These are phyloP conservation scores for Coregonus clupeaformis DNA, from an alignment of 2,113 vertebrate genomes.

Conservation along the genomic window DNA sequence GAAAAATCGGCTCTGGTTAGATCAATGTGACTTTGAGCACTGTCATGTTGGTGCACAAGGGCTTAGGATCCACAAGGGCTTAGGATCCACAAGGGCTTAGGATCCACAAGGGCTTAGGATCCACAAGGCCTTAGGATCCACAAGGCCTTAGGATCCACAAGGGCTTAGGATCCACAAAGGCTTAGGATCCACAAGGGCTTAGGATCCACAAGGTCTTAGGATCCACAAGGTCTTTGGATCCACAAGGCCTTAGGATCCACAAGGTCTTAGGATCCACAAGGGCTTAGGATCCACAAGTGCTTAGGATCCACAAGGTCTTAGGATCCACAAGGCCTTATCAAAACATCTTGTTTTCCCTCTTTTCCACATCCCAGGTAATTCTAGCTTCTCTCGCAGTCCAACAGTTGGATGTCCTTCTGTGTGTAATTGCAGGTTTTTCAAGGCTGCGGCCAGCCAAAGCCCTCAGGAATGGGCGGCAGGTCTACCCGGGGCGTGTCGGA, in stretches of 20 bases:
- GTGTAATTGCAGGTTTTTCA: constrained; percentile 89
- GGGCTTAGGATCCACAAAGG: constrained; percentile 19
- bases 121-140: no score
- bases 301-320: constrained; percentile 31
- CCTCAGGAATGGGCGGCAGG: constrained; percentile 85
- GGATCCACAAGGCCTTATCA: constrained; percentile 50
- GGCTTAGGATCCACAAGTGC: no score
- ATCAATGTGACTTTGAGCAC: constrained; percentile 47
- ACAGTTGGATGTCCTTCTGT: constrained; percentile 60
- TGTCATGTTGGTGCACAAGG: constrained; percentile 32
- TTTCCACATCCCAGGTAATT: constrained; percentile 58
- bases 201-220: no score
- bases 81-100: no score
- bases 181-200: constrained; percentile 32
- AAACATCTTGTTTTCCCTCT: constrained; percentile 58
- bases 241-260: constrained; percentile 42
- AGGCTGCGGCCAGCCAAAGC: constrained; percentile 94
- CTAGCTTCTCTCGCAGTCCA: constrained; percentile 30
- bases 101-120: no score
- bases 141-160: no score
- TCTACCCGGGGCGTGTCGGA: constrained; percentile 86
- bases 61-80: no score
- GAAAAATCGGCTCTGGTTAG: constrained; percentile 43
- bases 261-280: constrained; percentile 43
- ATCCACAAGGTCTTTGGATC: no score